Evolutionary conservation across 2,113 vertebrate species (phyloP), one percentile per base, ranked within the genome.

Genomic region (Arenaria interpres): DNA sequence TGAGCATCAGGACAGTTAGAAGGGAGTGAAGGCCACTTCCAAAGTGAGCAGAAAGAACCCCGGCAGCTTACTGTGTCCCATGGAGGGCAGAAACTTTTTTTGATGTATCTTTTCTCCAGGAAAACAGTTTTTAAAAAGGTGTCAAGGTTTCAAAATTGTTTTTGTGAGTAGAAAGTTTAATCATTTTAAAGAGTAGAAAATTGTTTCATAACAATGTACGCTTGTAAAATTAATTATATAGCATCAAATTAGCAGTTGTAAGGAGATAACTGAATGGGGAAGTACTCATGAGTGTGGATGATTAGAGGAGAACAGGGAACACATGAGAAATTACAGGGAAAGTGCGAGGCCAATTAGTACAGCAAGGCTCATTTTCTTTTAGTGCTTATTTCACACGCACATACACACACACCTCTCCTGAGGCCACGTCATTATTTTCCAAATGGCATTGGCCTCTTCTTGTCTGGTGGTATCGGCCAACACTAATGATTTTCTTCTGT

Each of bases 351-450:
- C 87, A 97, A 94, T 96, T 94, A 95, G 85, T 91, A 81, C 66
- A 95, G 92, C 90, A 95, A 91, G 90, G 89, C 88, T 97, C 92
- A 95, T 97, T 97, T 96, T 96, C 93, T 92, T 96, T 95, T 86
- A 96, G 92, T 90, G 77, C 94, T 96, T 95, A 91, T 90, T 97
- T 96, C 87, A 90, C 95, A 96, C 32, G 0, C 93, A 68, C 77
- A 92, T 69, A 89, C 75, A 94, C 94, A 92, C 89, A 91, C 94
- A 91, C 95, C 89, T 94, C 95, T 97, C 95, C 85, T 84, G 94
- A 93, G 96, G 95, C 97, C 90, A 8, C 86, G 93, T 86, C 94
- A 93, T 96, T 96, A 90, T 96, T 93, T 96, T 94, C 88, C 93
- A 95, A 97, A 95, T 96, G 96, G 60, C 83, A 84, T 4, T 91